These are phyloP conservation scores for Heliconius sara DNA, from an alignment of 2,888 invertebrate species.

Conservation along the genomic window DNA sequence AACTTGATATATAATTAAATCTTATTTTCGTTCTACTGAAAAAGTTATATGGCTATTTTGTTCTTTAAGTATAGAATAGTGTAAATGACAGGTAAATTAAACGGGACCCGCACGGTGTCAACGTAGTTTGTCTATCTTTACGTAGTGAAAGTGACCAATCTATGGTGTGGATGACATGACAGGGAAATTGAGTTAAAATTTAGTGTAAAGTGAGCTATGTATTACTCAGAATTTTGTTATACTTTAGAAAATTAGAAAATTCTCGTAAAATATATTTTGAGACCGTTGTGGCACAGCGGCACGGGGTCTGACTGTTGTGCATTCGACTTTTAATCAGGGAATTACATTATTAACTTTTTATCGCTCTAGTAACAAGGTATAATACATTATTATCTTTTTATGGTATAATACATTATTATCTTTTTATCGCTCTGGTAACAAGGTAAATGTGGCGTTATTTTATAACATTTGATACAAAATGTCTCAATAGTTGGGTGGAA, in stretches of 20 bases:
- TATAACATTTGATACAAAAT: too few relatives aligned
- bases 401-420: too few relatives aligned
- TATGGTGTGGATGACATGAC: not conserved
- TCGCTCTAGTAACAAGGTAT: too few relatives aligned
- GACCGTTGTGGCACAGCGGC: not conserved
- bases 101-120: not conserved
- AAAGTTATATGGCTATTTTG: not conserved
- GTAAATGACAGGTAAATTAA: not conserved
- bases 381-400: too few relatives aligned
- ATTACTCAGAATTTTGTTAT: not conserved
- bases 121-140: not conserved
- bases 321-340: too few relatives aligned
- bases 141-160: not conserved
- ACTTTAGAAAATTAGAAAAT: not conserved
- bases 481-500: too few relatives aligned
- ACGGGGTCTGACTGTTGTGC: too few relatives aligned
- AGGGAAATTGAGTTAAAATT: not conserved
- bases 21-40: not conserved
- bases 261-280: not conserved
- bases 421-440: too few relatives aligned
- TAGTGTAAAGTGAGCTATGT: not conserved
- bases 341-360: too few relatives aligned
- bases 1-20: too few relatives aligned
- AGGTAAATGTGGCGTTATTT: too few relatives aligned
- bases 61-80: not conserved